phyloP scores from a whole-genome alignment of 2,888 invertebrate genomes.

The Acanthopleura granulata region DNA sequence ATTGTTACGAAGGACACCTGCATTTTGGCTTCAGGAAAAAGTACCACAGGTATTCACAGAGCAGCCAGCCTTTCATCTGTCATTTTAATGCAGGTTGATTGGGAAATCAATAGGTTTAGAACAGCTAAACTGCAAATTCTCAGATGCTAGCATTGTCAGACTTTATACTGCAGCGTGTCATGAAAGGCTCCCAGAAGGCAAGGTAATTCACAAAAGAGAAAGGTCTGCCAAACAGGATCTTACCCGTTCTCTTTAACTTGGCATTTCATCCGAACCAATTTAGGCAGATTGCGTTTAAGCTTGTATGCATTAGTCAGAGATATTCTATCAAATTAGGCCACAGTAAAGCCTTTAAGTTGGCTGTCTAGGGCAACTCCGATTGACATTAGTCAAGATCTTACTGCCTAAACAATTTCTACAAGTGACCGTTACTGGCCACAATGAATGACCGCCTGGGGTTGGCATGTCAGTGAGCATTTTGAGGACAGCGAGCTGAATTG shows the following conservation, averaged over 20 bases:
- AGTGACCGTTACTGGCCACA: background rate
- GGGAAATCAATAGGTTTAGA: background rate
- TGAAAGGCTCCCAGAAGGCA: background rate
- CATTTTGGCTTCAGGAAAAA: no score
- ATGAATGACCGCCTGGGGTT: background rate
- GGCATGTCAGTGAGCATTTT: no score
- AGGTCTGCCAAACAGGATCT: no score
- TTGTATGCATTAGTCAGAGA: background rate
- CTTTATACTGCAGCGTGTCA: background rate
- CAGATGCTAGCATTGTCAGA: background rate
- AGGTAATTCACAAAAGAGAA: no score
- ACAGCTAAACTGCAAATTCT: background rate
- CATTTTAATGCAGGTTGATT: background rate
- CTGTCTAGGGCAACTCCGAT: background rate
- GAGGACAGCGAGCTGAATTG: no score
- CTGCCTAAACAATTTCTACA: background rate
- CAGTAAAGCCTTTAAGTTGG: background rate
- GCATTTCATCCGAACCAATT: no score
- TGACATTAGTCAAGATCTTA: background rate
- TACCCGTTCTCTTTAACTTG: no score
- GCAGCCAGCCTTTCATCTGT: background rate
- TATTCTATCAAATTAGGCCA: constrained; percentile 10
- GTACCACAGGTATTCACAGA: no score
- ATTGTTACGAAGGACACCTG: no score
- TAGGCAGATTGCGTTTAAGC: background rate